Conservation (phyloP, 2,888 invertebrate genomes). For the Teinopalpus imperialis region DNA sequence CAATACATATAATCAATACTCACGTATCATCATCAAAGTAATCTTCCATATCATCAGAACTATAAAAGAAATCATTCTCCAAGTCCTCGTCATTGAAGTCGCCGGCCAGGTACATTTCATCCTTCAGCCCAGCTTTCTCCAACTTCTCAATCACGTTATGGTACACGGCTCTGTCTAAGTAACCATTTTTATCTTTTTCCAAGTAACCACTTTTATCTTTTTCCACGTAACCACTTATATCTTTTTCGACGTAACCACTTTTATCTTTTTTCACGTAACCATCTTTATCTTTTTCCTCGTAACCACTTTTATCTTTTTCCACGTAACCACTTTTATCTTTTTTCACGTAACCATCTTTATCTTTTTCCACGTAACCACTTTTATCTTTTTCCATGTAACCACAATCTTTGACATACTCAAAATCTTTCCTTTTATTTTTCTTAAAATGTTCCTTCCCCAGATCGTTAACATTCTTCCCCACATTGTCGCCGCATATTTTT, state of each 20-base stretch:
- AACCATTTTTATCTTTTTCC: conserved; percentile 24
- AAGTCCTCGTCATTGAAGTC: conserved; percentile 59
- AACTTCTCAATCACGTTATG: conserved; percentile 61
- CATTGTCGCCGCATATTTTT: conserved; percentile 46
- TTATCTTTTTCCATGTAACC: too few species aligned
- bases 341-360: conserved; percentile 36
- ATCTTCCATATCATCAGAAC: conserved; percentile 62
- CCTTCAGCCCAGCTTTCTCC: conserved; percentile 64
- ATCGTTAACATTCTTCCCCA: conserved; percentile 69
- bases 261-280: conserved; percentile 33
- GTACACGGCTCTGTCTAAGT: conserved; percentile 47
- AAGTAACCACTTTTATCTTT: conserved; percentile 6
- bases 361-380: conserved; percentile 35
- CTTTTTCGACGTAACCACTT: conserved; percentile 35
- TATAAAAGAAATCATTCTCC: conserved; percentile 59
- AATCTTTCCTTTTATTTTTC: conserved; percentile 33
- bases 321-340: conserved; percentile 7
- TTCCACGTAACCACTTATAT: conserved; percentile 36
- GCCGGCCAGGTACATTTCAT: conserved; percentile 61
- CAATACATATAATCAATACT: conserved; percentile 41
- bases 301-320: conserved; percentile 24
- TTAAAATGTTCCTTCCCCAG: conserved; percentile 40
- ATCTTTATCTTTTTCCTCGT: conserved; percentile 38
- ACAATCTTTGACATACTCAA: too few species aligned
- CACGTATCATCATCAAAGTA: conserved; percentile 62